Evolutionary conservation across 2,888 invertebrate genomes (phyloP), one percentile per base, ranked within the genome.

Genomic region (Drosophila koepferae): DNA sequence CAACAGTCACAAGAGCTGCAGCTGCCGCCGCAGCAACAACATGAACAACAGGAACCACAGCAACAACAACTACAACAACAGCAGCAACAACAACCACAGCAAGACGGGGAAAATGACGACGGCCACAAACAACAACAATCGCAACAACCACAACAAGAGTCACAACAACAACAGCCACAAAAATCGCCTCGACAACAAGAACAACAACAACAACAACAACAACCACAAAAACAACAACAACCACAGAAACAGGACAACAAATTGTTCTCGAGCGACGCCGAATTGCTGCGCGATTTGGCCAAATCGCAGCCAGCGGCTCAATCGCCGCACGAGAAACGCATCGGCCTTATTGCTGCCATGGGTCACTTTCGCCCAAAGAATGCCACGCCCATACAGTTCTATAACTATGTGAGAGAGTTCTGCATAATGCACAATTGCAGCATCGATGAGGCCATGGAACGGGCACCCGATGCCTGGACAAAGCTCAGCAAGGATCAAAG

Each of bases 351-450:
- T 3, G 43, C 34, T 0, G 61, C 77, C 8, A 68, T 81, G 67
- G 63, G 59, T 0, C 58, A 41, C 0, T 81, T 72, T 9, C 36
- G 72, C 8, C 81, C 81, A 1, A 51, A 55, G 10, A 63, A 63
- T 20, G 81, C 86, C 38, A 84, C 46, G 56, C 76, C 86, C 31
- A 51, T 77, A 7, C 86, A 86, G 60, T 86, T 82, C 36, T 86
- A 88, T 23, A 86, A 88, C 36, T 86, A 63, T 41, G 82, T 86
- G 7, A 38, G 86, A 0, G 86, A 86, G 38, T 74, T 74, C 9
- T 86, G 86, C 71, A 86, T 87, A 0, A 77, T 86, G 54, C 77
- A 88, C 70, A 84, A 86, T 10, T 86, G 86, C 62, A 73, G 88
- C 74, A 81, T 86, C n/a, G 86, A 86, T 14, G 84, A 84, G 69